Conservation (phyloP, 1,140 invertebrate genomes). For the Drosophila parabipectinata region DNA sequence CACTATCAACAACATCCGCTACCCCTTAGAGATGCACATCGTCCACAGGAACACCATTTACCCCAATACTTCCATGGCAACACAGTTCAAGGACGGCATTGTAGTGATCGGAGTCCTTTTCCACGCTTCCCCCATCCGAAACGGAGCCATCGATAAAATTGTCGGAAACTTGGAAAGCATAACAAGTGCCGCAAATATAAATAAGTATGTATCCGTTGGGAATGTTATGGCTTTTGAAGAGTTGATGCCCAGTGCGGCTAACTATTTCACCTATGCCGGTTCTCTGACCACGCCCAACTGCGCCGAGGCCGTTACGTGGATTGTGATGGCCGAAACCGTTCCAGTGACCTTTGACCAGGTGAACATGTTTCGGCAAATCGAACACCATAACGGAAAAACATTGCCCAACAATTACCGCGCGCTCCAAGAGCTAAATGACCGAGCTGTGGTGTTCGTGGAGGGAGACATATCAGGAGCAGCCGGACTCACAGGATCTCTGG, state of each 20-base stretch:
- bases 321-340: slow-evolving; percentile 87
- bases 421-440: slow-evolving; percentile 83
- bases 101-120: slow-evolving; percentile 89
- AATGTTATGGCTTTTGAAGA: slow-evolving; percentile 82
- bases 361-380: slow-evolving; percentile 83
- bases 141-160: slow-evolving; percentile 64
- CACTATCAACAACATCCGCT: slow-evolving; percentile 86
- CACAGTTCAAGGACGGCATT: slow-evolving; percentile 86
- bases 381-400: slow-evolving; percentile 73
- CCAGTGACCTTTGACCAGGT: slow-evolving; percentile 86
- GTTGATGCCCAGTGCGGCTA: slow-evolving; percentile 85
- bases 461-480: slow-evolving; percentile 21
- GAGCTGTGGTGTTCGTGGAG: slow-evolving; percentile 68
- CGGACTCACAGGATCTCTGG: slow-evolving; percentile 4
- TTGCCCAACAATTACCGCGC: slow-evolving; percentile 84
- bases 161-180: slow-evolving; percentile 67
- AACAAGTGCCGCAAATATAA: slow-evolving; percentile 83
- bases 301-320: slow-evolving; percentile 90
- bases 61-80: slow-evolving; percentile 85
- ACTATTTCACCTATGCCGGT: slow-evolving; percentile 89
- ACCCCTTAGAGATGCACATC: slow-evolving; percentile 88
- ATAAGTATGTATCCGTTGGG: slow-evolving; percentile 84
- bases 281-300: slow-evolving; percentile 91
- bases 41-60: slow-evolving; percentile 88
- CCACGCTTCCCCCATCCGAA: slow-evolving; percentile 85